Base-by-base conservation (phyloP, 1,140 invertebrate species). In the Andricus grossulariae region DNA sequence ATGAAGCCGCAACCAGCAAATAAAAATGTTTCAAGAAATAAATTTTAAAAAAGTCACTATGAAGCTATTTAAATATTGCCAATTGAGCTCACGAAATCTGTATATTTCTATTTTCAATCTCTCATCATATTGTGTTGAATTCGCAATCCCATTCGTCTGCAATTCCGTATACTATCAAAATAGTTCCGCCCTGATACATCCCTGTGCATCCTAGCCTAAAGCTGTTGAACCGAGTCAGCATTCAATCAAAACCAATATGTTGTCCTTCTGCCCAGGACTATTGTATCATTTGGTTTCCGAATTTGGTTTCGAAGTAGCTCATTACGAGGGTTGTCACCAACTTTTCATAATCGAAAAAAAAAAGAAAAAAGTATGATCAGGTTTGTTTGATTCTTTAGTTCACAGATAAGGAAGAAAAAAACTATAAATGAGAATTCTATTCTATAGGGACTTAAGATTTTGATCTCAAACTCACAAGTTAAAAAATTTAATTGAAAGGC, bases 241-340 rank as follows among this genome's bases (percentile, higher is more conserved):
- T 76, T 81, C 70, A 82, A 84, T 78, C 76, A 80, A 74, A 78
- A 81, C 55, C 75, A 83, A 82, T 80, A 84, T 75, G 60, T 45
- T 25, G 49, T 21, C 21, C 19, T 50, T n/a, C 70, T 11, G 39
- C 13, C 21, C 10, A 8, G 45, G 1, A 12, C 32, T 19, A 66
- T 21, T 50, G 73, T 21, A 16, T 45, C 57, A 3, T 45, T 32
- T 66, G 60, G 45, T 66, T 45, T 66, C 21, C 15, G 15, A 66
- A 2, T 45, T 66, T 32, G 7, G 0, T 45, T 11, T 7, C 39
- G 0, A 45, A 45, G 8, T 45, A 45, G 39, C 39, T 10, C 1
- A 45, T 45, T 45, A 45, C 32, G 50, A 19, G 73, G 13, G 18
- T n/a, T 10, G 10, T 50, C 21, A 76, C 55, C 51, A 60, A 50